These are phyloP conservation scores for Urophycis tenuis DNA, from an alignment of 2,797 vertebrate genomes.

Conservation along the genomic window DNA sequence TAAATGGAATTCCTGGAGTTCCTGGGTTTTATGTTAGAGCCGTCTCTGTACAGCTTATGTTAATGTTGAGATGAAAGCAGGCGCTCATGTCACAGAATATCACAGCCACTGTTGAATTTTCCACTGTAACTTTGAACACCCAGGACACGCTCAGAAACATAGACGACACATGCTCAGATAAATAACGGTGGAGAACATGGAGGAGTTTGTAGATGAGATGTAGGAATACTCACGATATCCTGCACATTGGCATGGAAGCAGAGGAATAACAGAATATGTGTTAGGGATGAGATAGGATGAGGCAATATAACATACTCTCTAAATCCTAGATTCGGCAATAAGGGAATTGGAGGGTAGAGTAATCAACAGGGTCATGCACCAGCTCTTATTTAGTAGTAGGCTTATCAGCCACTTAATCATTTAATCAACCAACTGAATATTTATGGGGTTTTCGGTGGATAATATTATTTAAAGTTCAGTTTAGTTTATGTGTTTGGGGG, in stretches of 20 bases:
- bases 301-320: neutral
- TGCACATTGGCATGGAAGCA: constrained; percentile 59
- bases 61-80: too few relatives aligned
- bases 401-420: too few relatives aligned
- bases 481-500: too few relatives aligned
- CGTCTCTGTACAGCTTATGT: too few relatives aligned
- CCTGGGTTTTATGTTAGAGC: neutral
- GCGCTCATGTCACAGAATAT: neutral
- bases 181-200: neutral
- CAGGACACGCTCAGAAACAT: constrained; percentile 27
- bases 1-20: neutral
- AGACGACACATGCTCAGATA: constrained; percentile 18
- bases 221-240: constrained; percentile 94
- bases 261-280: constrained; percentile 6
- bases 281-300: constrained; percentile 28
- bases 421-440: too few relatives aligned
- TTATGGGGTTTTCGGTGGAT: too few relatives aligned
- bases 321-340: neutral
- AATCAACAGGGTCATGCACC: neutral
- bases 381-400: too few relatives aligned
- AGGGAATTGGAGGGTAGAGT: neutral
- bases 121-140: constrained; percentile 37
- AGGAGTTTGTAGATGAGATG: constrained; percentile 13
- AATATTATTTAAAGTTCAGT: too few relatives aligned
- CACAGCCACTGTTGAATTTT: constrained; percentile 15